Evolutionary conservation across 2,888 invertebrate species (phyloP).

Genomic region (Meganola albula): DNA sequence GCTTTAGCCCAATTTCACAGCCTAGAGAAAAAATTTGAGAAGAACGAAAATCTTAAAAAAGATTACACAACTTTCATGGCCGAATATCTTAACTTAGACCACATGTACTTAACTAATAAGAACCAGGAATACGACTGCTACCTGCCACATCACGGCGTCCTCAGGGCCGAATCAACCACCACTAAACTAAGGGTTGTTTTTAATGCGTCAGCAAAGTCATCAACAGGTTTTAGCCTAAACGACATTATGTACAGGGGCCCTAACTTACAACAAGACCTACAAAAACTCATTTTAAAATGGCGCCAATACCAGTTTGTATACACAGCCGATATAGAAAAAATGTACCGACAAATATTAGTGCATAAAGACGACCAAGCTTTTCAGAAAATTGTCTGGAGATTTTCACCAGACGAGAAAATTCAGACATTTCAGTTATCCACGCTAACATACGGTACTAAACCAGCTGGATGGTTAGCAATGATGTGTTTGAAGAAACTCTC

Average conservation of each 20-base stretch:
- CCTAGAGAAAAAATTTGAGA: conserved; percentile 4
- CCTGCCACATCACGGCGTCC: neutral
- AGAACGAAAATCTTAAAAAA: neutral
- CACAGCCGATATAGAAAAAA: conserved; percentile 22
- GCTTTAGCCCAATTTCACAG: conserved; percentile 9
- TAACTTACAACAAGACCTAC: conserved; percentile 15
- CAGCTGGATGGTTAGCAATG: conserved; percentile 10
- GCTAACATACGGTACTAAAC: conserved; percentile 10
- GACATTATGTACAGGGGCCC: conserved; percentile 7
- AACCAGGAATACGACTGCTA: neutral
- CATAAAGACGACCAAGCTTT: conserved; percentile 10
- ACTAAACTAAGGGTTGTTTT: neutral
- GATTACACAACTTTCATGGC: neutral
- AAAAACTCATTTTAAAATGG: conserved; percentile 13
- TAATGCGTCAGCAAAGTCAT: neutral
- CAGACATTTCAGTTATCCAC: neutral
- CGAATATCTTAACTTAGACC: neutral
- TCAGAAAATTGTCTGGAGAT: conserved; percentile 12
- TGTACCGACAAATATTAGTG: conserved; percentile 16
- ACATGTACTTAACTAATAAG: neutral
- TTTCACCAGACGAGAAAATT: neutral
- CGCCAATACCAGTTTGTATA: conserved; percentile 14
- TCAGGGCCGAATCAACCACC: neutral
- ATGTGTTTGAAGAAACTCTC: conserved; percentile 11
- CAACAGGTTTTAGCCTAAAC: neutral